A percentile compares a stretch with the other conserved stretches of the same genome.
These are phyloP conservation scores for Hermaeophaga mercurialis DNA, from an alignment of 2,888 invertebrate species.

Conservation along the genomic window DNA sequence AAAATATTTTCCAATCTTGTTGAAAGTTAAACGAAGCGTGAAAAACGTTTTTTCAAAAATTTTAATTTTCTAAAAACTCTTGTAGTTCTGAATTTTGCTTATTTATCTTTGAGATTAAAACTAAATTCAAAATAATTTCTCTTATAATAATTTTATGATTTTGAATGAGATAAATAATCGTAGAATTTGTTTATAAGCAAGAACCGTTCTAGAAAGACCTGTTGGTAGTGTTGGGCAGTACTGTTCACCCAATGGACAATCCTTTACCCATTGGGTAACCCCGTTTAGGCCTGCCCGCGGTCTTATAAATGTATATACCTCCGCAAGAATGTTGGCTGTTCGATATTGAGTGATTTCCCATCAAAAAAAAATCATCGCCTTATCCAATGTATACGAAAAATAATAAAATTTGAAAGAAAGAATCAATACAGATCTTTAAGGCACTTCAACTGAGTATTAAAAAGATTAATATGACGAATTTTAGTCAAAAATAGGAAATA, in stretches of 20 bases:
- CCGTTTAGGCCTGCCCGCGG: constrained; percentile 31
- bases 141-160: no score
- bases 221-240: background rate
- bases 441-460: background rate
- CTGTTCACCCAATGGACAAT: no score
- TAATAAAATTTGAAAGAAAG: constrained; percentile 29
- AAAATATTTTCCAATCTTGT: no score
- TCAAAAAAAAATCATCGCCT: constrained; percentile 64
- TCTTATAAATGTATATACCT: constrained; percentile 56
- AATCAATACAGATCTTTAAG: constrained; percentile 52
- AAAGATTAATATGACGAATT: background rate
- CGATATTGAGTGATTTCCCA: constrained; percentile 60
- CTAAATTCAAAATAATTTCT: no score
- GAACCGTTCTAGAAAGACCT: no score
- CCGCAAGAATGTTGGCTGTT: constrained; percentile 59
- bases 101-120: no score
- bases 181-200: no score
- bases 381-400: constrained; percentile 73
- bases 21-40: no score
- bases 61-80: no score
- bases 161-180: no score
- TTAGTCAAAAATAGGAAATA: background rate
- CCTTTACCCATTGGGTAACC: constrained; percentile 12
- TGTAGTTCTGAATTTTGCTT: no score
- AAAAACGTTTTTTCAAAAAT: no score